phyloP scores from a whole-genome alignment of 2,113 vertebrate species.

The Vicugna pacos region DNA sequence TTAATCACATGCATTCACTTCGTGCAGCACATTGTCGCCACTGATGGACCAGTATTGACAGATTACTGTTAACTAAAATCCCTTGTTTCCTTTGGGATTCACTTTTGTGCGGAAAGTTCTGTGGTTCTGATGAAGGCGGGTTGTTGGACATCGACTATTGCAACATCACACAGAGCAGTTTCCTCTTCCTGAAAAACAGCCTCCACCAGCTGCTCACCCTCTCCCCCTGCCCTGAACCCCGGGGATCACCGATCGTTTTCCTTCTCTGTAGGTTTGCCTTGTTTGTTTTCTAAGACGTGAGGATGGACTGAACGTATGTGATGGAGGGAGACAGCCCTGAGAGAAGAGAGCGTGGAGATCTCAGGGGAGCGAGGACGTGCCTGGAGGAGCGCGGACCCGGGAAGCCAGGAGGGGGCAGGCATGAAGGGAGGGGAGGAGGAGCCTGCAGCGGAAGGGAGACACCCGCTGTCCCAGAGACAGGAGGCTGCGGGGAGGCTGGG shows the following conservation, averaged over 20 bases:
- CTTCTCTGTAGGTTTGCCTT: not conserved
- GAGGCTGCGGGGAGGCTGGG: not conserved
- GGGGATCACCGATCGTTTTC: not conserved
- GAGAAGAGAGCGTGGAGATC: not conserved
- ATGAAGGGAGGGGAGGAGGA: accelerated
- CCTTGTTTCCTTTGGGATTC: accelerated
- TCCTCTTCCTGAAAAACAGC: accelerated
- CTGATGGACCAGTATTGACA: accelerated
- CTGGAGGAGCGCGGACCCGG: accelerated
- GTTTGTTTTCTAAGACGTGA: not conserved
- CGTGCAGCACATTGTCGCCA: accelerated
- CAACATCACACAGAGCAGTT: accelerated
- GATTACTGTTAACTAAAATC: not conserved
- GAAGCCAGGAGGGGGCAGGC: not conserved
- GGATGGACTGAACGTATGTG: no score
- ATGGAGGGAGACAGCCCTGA: accelerated
- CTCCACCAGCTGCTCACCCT: accelerated
- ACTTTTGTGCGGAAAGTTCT: accelerated
- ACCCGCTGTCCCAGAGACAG: not conserved
- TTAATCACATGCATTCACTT: accelerated
- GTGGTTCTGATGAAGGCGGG: accelerated
- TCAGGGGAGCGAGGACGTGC: accelerated
- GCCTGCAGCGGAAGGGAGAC: no score
- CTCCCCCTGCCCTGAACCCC: no score
- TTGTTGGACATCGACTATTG: accelerated